Percentiles rank a stretch among this genome's conserved stretches.
These are phyloP conservation scores for Toxotes jaculatrix DNA, from an alignment of 2,113 vertebrate genomes.

Conservation along the genomic window DNA sequence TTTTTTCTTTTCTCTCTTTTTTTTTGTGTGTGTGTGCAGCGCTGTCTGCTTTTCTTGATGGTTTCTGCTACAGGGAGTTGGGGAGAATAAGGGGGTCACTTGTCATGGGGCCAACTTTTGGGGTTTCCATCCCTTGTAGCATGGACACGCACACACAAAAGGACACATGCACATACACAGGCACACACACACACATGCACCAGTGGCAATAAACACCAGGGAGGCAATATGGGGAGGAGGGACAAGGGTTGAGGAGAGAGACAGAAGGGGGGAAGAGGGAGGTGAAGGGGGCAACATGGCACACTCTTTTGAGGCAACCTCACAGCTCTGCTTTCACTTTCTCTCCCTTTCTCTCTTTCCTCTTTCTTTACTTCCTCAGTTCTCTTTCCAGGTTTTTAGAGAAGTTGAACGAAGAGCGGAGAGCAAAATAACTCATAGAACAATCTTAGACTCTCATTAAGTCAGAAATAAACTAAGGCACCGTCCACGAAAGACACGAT, in stretches of 20 bases:
- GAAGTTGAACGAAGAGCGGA: neutral
- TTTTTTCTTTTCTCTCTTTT: conserved; percentile 46
- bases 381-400: conserved; percentile 49
- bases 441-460: conserved; percentile 4
- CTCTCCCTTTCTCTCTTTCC: conserved; percentile 32
- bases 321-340: conserved; percentile 65
- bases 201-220: conserved; percentile 67
- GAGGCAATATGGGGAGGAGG: conserved; percentile 43
- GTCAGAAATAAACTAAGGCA: conserved; percentile 35
- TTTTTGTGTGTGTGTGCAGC: conserved; percentile 20
- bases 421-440: neutral
- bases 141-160: conserved; percentile 31
- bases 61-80: conserved; percentile 51
- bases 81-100: conserved; percentile 70
- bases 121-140: conserved; percentile 71
- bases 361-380: conserved; percentile 40
- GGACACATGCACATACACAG: neutral
- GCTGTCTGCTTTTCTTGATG: conserved; percentile 80
- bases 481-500: neutral
- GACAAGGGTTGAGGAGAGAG: conserved; percentile 46
- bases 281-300: conserved; percentile 67
- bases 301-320: conserved; percentile 64
- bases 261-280: conserved; percentile 47
- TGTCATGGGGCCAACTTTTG: conserved; percentile 77
- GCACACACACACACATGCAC: conserved; percentile 28